A percentile compares a stretch with the other conserved stretches of the same genome.
Evolutionary conservation across 2,797 vertebrate genomes (phyloP).

Genomic region (Schizopygopsis pylzovi): DNA sequence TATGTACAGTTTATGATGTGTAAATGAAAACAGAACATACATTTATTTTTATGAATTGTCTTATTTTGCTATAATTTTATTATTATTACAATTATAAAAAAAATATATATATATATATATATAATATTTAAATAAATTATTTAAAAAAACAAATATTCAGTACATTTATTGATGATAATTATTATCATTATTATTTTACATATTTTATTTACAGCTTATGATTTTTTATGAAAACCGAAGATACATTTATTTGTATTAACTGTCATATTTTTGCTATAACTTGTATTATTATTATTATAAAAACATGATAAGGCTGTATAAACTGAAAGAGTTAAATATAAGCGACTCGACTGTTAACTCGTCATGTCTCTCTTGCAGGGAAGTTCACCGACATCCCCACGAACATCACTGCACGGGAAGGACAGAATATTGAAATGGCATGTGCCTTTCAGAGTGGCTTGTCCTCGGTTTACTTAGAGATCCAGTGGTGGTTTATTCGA

Average conservation of each 20-base stretch:
- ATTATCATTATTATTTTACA: background rate
- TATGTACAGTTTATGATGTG: background rate
- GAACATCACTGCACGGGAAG: slow-evolving; percentile 91
- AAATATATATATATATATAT: no score
- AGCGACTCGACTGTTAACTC: background rate
- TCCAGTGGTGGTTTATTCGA: slow-evolving; percentile 96
- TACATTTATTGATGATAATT: no score
- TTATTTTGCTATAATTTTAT: no score
- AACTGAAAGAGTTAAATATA: no score
- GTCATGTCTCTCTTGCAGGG: slow-evolving; percentile 77
- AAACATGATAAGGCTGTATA: background rate
- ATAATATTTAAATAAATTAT: no score
- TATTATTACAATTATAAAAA: no score
- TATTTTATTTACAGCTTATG: no score
- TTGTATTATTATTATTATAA: background rate
- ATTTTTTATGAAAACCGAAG: background rate
- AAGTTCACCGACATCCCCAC: slow-evolving; percentile 93
- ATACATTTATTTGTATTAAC: background rate
- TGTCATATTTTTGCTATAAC: background rate
- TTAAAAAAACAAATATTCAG: no score
- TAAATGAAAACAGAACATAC: background rate
- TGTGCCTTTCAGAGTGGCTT: slow-evolving; percentile 94
- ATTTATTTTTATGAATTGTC: no score
- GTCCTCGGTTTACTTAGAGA: slow-evolving; percentile 91
- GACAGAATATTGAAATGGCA: slow-evolving; percentile 96